Percentiles rank a stretch among this genome's conserved stretches.
Conservation (phyloP, 2,113 vertebrate genomes). For the Lophius piscatorius region DNA sequence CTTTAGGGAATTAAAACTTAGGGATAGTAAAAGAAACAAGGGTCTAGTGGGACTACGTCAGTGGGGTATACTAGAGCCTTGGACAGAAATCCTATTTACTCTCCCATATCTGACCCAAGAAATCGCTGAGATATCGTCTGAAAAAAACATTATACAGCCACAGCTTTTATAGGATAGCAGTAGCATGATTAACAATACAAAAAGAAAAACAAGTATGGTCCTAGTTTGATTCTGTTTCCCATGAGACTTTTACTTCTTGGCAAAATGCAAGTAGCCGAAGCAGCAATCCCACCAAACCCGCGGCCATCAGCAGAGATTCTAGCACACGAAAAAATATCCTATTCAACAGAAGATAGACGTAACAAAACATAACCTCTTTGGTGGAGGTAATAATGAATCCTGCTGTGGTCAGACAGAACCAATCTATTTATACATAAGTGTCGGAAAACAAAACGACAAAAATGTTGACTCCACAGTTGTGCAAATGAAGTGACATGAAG, state of each 20-base stretch:
- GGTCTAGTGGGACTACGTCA: slow-evolving; percentile 6
- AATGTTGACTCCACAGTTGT: slow-evolving; percentile 17
- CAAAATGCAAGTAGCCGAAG: slow-evolving; percentile 27
- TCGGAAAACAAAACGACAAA: slow-evolving; percentile 40
- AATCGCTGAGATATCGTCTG: slow-evolving; percentile 10
- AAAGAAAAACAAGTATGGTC: slow-evolving; percentile 26
- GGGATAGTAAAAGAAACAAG: slow-evolving; percentile 3
- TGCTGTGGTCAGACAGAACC: slow-evolving; percentile 10
- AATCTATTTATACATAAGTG: slow-evolving; percentile 21
- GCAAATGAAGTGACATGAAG: slow-evolving; percentile 30
- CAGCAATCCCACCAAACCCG: slow-evolving; percentile 53
- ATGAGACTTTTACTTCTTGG: slow-evolving; percentile 5
- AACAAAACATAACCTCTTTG: slow-evolving; percentile 33
- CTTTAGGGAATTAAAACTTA: not conserved
- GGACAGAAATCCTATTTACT: slow-evolving; percentile 26
- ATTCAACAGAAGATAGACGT: slow-evolving; percentile 45
- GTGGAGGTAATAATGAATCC: slow-evolving; percentile 11
- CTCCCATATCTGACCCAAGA: slow-evolving; percentile 4
- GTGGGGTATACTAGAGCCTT: not conserved
- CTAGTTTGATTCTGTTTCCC: slow-evolving; percentile 12
- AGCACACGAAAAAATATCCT: slow-evolving; percentile 55
- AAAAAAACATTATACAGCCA: slow-evolving; percentile 6
- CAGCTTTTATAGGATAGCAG: not conserved
- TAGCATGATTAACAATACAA: slow-evolving; percentile 11
- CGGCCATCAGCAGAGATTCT: slow-evolving; percentile 49